These are phyloP conservation scores for Eupithecia abbreviata DNA, from an alignment of 2,888 invertebrate species.

Conservation along the genomic window DNA sequence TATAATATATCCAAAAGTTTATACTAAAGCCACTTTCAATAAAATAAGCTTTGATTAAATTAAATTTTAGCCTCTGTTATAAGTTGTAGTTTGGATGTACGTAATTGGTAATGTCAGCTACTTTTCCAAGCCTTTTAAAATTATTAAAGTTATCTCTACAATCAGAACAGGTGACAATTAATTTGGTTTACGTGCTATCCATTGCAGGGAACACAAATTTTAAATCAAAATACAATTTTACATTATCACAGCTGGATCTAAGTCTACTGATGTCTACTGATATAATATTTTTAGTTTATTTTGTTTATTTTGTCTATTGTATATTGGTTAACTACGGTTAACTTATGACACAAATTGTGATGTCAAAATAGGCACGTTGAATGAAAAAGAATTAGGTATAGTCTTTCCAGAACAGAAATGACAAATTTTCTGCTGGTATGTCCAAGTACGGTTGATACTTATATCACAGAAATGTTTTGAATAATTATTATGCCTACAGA, in stretches of 20 bases:
- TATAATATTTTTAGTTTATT: conserved; percentile 23
- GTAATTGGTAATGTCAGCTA: too few species aligned
- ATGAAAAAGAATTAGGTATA: not conserved
- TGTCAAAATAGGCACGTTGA: not conserved
- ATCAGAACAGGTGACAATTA: conserved; percentile 23
- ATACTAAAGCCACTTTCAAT: conserved; percentile 24
- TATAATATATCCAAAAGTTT: conserved; percentile 32
- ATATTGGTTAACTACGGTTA: not conserved
- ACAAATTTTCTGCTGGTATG: not conserved
- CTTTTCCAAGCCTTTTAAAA: not conserved
- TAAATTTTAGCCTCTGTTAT: not conserved
- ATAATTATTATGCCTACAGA: not conserved
- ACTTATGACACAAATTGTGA: not conserved
- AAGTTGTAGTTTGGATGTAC: too few species aligned
- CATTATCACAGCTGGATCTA: conserved; percentile 76
- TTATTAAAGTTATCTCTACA: not conserved
- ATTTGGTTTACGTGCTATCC: not conserved
- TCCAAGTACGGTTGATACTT: not conserved
- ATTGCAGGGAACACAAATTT: conserved; percentile 22
- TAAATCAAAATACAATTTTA: conserved; percentile 28
- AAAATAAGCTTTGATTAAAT: not conserved
- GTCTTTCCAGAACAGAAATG: not conserved
- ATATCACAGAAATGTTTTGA: not conserved
- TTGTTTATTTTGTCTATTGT: not conserved
- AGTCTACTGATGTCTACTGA: conserved; percentile 53